Evolutionary conservation across 2,113 vertebrate species (phyloP), one percentile per base, ranked within the genome.

Genomic region (Malurus elegans): DNA sequence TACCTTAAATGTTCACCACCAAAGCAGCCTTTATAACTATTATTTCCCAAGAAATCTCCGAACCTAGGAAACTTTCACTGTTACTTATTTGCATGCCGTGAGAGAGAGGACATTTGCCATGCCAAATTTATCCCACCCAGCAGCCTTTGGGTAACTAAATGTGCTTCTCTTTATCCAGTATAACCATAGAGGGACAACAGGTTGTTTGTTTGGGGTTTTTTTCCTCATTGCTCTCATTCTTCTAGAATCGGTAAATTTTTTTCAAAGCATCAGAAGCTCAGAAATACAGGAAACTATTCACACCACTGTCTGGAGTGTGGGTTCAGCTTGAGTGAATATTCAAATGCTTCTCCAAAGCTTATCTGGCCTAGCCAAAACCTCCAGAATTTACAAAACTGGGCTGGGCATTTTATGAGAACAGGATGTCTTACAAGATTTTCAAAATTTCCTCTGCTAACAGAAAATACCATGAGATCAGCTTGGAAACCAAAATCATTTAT

Each of bases 301-400:
- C 93, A 93, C 93, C 93, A 91, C 96, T 97, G 95, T 95, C 96
- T 96, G 95, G 92, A 95, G 92, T 95, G 95, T 96, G 95, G 95
- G 92, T 97, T 97, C 94, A 96, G 92, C 89, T 92, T 93, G 82
- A 97, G 94, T 93, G 94, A 97, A 82, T 89, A 94, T 94, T 95
- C 86, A 93, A 67, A 88, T 81, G 24, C 62, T 91, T 84, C 94
- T 97, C 72, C 93, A 97, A 96, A 94, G 64, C 54, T 94, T 90
- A 96, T 95, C 92, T 93, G 58, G 72, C 87, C 81, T 58, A 97
- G 96, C 96, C 96, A 97, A 96, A 96, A 91, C 95, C 95, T 97
- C 88, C 79, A 88, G 84, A 89, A 95, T 96, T 95, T 95, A 81
- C 88, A 93, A 94, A 96, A 95, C 64, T 95, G 79, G 95, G 86